Percentiles rank a stretch among this genome's conserved stretches.
These are phyloP conservation scores for Sebastes wilsoni DNA, from an alignment of 2,797 vertebrate species.

Conservation along the genomic window DNA sequence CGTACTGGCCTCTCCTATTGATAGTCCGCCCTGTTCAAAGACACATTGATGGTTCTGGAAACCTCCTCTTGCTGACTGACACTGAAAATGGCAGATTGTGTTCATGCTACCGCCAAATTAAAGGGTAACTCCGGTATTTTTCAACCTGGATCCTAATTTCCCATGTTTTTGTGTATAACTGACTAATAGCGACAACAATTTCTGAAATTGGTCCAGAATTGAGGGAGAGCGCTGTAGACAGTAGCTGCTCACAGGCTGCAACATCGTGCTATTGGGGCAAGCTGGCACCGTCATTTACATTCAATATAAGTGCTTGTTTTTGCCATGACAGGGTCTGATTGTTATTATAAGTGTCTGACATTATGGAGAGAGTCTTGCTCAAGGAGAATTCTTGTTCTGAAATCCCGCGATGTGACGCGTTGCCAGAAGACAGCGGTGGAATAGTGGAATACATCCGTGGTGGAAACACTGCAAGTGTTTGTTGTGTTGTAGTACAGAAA, in stretches of 20 bases:
- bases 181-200: background rate
- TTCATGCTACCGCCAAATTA: background rate
- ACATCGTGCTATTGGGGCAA: background rate
- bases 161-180: background rate
- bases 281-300: too few species aligned
- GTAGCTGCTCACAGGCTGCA: rapidly evolving
- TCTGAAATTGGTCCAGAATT: background rate
- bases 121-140: background rate
- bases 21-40: background rate
- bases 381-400: too few species aligned
- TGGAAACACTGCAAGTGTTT: too few species aligned
- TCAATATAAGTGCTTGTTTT: too few species aligned
- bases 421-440: too few species aligned
- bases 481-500: too few species aligned
- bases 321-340: too few species aligned
- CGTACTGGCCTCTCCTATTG: background rate
- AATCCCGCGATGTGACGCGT: too few species aligned
- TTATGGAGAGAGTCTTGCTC: too few species aligned
- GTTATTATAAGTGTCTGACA: too few species aligned
- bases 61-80: background rate
- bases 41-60: background rate
- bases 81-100: background rate
- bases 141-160: background rate
- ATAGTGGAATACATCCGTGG: too few species aligned
- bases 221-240: too few species aligned